Base-by-base conservation (phyloP, 2,888 invertebrate genomes). In the Drosophila anceps region DNA sequence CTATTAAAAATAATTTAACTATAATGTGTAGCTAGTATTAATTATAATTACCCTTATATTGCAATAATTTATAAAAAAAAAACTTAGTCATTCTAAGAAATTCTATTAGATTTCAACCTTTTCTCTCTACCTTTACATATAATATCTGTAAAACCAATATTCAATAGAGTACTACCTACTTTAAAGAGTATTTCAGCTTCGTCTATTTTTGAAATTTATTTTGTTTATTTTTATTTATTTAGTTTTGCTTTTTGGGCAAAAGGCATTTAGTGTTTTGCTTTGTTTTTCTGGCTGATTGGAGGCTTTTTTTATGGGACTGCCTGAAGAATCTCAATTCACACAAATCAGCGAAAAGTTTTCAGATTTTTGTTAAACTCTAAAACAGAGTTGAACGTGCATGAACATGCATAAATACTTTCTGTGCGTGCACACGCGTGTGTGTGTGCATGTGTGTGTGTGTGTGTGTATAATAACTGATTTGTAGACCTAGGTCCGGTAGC, bases 401-500 rank as follows among this genome's bases (percentile, higher is more conserved):
- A 31, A 48, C 24, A 39, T 29, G 37, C 29, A 44, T 35, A 50
- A 37, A 39, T 37, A 24, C 13, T 31, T 44, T 15, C 20, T 1
- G 31, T n/a, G 29, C 29, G 12, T 10, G 1, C 15, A n/a, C n/a
- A n/a, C n/a, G n/a, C n/a, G n/a, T n/a, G n/a, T n/a, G 13, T 13
- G 35, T 12, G 13, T 13, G 13, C 24, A 10, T 29, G n/a, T 46
- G 43, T 29, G 31, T 24, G 35, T 43, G 50, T 20, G 43, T 43
- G 29, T 24, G 51, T 39, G 27, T 33, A 33, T 35, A 54, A 27
- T 29, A 41, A 27, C 24, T 41, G 66, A 55, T 79, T 78, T 85
- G 71, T 88, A 83, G 80, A 84, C 77, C 80, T 85, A 85, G 84
- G 90, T 88, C 85, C 82, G 80, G 81, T 65, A 79, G 64, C 57